Conservation (phyloP, 2,797 vertebrate species). For the Crax fasciolata region DNA sequence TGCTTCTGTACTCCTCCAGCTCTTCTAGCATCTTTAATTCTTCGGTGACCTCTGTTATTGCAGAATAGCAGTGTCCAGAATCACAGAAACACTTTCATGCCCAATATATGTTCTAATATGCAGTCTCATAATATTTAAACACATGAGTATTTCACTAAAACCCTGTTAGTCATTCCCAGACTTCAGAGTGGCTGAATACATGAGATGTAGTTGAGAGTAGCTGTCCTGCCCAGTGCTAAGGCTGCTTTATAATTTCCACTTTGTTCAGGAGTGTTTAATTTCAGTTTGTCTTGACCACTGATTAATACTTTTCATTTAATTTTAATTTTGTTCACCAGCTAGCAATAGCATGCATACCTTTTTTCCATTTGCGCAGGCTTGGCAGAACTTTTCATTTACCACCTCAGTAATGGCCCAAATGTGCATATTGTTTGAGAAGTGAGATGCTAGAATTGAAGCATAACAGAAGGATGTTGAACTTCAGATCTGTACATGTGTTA, state of each 20-base stretch:
- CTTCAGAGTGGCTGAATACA: too few relatives aligned
- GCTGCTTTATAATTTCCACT: not conserved
- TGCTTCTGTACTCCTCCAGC: not conserved
- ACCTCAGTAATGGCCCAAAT: not conserved
- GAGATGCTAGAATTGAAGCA: rapidly evolving
- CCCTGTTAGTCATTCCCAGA: not conserved
- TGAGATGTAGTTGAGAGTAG: not conserved
- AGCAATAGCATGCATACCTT: not conserved
- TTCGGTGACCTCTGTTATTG: not conserved
- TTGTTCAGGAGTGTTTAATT: not conserved
- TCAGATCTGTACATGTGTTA: not conserved
- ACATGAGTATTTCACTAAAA: not conserved
- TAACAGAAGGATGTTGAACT: not conserved
- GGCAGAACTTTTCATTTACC: not conserved
- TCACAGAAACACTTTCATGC: not conserved
- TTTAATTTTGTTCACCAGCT: not conserved
- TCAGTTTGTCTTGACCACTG: not conserved
- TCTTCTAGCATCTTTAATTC: not conserved
- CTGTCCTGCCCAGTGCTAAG: not conserved
- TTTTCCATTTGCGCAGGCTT: not conserved
- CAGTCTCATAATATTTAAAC: not conserved
- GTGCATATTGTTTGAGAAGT: not conserved
- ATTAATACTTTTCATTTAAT: not conserved
- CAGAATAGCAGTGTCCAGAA: not conserved
- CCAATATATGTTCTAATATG: not conserved